Evolutionary conservation across 2,797 vertebrate species (phyloP), one percentile per base, ranked within the genome.

Genomic region (Mallotus villosus): DNA sequence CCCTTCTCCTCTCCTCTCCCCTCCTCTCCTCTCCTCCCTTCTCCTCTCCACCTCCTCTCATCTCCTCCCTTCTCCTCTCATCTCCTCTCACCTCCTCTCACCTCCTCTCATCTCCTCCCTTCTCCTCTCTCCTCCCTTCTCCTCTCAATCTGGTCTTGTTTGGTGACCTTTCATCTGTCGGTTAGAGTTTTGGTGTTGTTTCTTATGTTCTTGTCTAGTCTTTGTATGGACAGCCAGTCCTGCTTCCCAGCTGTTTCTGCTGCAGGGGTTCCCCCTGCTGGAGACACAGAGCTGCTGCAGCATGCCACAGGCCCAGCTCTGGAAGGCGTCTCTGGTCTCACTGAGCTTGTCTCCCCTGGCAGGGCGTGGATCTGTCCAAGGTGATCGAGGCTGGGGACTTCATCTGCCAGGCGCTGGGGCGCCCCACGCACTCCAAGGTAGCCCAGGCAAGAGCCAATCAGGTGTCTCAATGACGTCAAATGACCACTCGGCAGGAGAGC

Each of bases 371-470:
- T 84, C 93, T 98, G 74, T 75, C 86, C 76, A 93, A 93, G 82
- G 93, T 98, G 63, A 92, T 95, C 82, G 93, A 96, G 84, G 93
- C 92, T 22, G 95, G 96, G 16, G 91, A 96, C 77, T 98, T 97
- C 83, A 96, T 98, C 84, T 98, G 96, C 87, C 91, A 83, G 72
- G 92, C 92, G 79, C 91, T 98, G 79, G 87, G 89, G 73, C 94
- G 95, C 85, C 91, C 91, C 77, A 97, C 95, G 71, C 96, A 95
- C 85, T 99, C 97, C 34, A 98, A 95, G 85, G 96, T 98, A 60
- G 93, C 95, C 68, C 93, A 88, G 75, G 96, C 95, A 69, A 93
- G 84, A 75, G 85, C 88, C 83, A 84, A 1, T 46, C 41, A 12
- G 71, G 73, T 76, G 55, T 90, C 85, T 67, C 74, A 74, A 85